A percentile compares a stretch with the other conserved stretches of the same genome.
Evolutionary conservation across 2,888 invertebrate species (phyloP).

Genomic region (Hybos culiciformis): DNA sequence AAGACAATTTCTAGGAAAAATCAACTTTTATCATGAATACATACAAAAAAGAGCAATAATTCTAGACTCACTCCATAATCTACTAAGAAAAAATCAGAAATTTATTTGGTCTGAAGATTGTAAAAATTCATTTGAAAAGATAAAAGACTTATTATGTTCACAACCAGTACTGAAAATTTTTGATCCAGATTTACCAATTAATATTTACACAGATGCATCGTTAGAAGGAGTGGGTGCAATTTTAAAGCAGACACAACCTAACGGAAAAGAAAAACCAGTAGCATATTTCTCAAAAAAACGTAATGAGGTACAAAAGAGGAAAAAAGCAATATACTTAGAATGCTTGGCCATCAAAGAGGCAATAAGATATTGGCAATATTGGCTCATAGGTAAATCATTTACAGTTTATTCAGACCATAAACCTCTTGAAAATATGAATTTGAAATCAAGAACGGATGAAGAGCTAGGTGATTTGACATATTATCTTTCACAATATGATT

Average conservation of each 20-base stretch:
- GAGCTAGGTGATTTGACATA: conserved; percentile 11
- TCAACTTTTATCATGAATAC: conserved; percentile 15
- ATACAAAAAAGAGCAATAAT: conserved; percentile 12
- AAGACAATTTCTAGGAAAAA: no score
- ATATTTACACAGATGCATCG: conserved; percentile 12
- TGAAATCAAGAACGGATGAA: conserved; percentile 13
- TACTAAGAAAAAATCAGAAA: conserved; percentile 13
- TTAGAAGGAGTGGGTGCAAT: conserved; percentile 13
- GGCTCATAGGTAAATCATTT: conserved; percentile 12
- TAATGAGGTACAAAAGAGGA: conserved; percentile 14
- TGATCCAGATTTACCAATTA: conserved; percentile 11
- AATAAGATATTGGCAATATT: conserved; percentile 14
- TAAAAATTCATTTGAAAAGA: conserved; percentile 13
- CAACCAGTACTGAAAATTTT: conserved; percentile 10
- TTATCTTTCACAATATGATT: conserved; percentile 12
- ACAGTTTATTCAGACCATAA: conserved; percentile 15
- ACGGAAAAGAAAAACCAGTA: conserved; percentile 13
- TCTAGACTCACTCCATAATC: conserved; percentile 14
- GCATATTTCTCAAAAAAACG: conserved; percentile 14
- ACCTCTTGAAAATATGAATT: conserved; percentile 13
- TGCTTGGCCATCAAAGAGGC: conserved; percentile 15
- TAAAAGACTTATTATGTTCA: conserved; percentile 10
- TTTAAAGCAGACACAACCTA: conserved; percentile 14
- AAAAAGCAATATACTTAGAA: conserved; percentile 14
- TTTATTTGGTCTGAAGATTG: conserved; percentile 13